Evolutionary conservation across 2,888 invertebrate genomes (phyloP).

Genomic region (Cryptocephalus primarius): DNA sequence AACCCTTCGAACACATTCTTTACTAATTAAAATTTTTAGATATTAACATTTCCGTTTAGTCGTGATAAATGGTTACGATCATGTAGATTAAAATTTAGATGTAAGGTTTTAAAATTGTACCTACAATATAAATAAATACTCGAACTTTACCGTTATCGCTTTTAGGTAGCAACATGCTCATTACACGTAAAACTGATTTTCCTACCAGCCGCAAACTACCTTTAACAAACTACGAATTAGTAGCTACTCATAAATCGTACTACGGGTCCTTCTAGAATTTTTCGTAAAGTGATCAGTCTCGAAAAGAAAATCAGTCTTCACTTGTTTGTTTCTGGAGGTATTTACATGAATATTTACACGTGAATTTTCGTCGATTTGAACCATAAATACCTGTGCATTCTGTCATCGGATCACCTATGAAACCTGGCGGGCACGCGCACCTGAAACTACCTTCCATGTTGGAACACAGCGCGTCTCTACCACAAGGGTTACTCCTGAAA

Average conservation of each 20-base stretch:
- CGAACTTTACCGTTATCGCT: too few species aligned
- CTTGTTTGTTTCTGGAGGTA: conserved; percentile 27
- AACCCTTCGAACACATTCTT: too few species aligned
- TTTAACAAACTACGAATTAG: neutral
- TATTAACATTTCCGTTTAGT: too few species aligned
- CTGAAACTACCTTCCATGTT: conserved; percentile 70
- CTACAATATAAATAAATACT: too few species aligned
- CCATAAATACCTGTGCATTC: conserved; percentile 57
- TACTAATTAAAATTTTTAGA: too few species aligned
- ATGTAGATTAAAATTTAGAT: too few species aligned
- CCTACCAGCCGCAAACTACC: neutral
- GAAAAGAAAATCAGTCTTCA: conserved; percentile 37
- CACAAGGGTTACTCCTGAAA: conserved; percentile 50
- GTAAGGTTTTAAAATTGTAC: too few species aligned
- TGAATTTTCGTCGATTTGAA: neutral
- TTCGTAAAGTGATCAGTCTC: neutral
- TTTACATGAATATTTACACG: conserved; percentile 18
- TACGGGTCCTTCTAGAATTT: neutral
- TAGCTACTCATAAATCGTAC: neutral
- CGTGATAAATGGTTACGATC: too few species aligned
- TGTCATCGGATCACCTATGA: conserved; percentile 64
- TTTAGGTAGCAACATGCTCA: too few species aligned
- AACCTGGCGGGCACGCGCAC: conserved; percentile 76
- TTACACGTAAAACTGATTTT: neutral
- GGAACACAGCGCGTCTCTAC: conserved; percentile 66